These are phyloP conservation scores for Sebastes vulpes DNA, from an alignment of 2,797 vertebrate species.

Conservation along the genomic window DNA sequence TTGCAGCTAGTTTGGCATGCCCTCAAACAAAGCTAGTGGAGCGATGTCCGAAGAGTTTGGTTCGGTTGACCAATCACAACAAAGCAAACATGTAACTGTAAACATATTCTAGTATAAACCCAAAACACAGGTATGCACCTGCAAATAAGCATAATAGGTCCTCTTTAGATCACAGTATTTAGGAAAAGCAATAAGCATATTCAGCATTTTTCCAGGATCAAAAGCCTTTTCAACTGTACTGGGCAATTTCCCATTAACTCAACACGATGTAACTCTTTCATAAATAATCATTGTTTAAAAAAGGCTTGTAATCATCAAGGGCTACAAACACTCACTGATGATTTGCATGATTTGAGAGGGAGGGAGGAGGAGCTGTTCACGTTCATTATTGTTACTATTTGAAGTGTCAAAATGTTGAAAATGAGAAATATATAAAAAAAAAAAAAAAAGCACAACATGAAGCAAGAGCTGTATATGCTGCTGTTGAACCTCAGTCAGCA, in stretches of 20 bases:
- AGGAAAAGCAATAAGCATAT: neutral
- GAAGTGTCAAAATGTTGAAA: slow-evolving; percentile 36
- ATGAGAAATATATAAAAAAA: neutral
- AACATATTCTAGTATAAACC: too few species aligned
- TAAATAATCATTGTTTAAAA: slow-evolving; percentile 18
- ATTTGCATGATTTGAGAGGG: slow-evolving; percentile 28
- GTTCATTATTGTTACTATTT: slow-evolving; percentile 26
- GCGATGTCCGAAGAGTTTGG: too few species aligned
- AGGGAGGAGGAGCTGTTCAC: slow-evolving; percentile 1
- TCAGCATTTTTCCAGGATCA: neutral
- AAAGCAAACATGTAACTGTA: too few species aligned
- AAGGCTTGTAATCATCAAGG: slow-evolving; percentile 13
- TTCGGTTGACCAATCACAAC: too few species aligned
- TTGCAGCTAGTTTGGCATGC: too few species aligned
- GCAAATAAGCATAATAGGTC: too few species aligned
- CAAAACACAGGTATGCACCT: too few species aligned
- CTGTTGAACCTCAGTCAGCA: slow-evolving; percentile 20
- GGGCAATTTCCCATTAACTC: neutral
- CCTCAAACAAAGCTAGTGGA: too few species aligned
- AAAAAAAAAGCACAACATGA: neutral
- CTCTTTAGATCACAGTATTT: neutral
- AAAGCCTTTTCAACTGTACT: neutral
- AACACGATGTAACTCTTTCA: slow-evolving; percentile 10
- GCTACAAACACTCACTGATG: slow-evolving; percentile 1
- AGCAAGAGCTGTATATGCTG: neutral